A percentile compares a stretch with the other conserved stretches of the same genome.
Evolutionary conservation across 35 echinoderm and acorn worm species (phyloP).

Genomic region (Lytechinus pictus): DNA sequence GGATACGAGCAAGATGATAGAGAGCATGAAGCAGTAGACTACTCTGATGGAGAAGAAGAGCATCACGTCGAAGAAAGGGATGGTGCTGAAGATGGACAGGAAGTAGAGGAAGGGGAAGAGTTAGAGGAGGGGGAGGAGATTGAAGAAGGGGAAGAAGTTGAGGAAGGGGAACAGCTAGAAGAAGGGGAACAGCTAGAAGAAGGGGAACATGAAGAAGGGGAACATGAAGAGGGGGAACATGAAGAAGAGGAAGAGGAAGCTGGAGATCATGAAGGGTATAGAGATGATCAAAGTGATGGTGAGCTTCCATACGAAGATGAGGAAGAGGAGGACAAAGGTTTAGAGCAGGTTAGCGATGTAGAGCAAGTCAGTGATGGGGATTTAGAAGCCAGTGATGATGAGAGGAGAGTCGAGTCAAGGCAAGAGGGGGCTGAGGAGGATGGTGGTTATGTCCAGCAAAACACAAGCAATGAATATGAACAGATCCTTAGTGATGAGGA

Average conservation of each 20-base stretch:
- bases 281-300: slow-evolving; percentile 43
- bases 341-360: slow-evolving; percentile 36
- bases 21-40: slow-evolving; percentile 3
- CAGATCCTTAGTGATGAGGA: slow-evolving; percentile 29
- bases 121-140: slow-evolving; percentile 35
- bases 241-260: slow-evolving; percentile 47
- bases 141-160: slow-evolving; percentile 44
- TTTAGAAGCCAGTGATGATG: slow-evolving; percentile 54
- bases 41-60: slow-evolving; percentile 16
- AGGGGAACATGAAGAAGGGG: not conserved
- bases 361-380: slow-evolving; percentile 47
- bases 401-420: slow-evolving; percentile 36
- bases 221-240: slow-evolving; percentile 24
- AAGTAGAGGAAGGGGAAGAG: slow-evolving; percentile 36
- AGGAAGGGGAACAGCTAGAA: slow-evolving; percentile 24
- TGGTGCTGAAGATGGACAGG: not conserved
- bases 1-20: slow-evolving; percentile 45
- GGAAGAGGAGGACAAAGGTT: slow-evolving; percentile 17
- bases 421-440: slow-evolving; percentile 53
- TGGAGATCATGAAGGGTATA: slow-evolving; percentile 5
- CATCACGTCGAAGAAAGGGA: slow-evolving; percentile 53
- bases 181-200: slow-evolving; percentile 25
- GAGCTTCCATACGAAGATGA: slow-evolving; percentile 52
- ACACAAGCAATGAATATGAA: slow-evolving; percentile 40
- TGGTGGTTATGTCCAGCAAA: slow-evolving; percentile 40